phyloP scores from a whole-genome alignment of 1,140 invertebrate genomes.

The Papilio polyxenes region DNA sequence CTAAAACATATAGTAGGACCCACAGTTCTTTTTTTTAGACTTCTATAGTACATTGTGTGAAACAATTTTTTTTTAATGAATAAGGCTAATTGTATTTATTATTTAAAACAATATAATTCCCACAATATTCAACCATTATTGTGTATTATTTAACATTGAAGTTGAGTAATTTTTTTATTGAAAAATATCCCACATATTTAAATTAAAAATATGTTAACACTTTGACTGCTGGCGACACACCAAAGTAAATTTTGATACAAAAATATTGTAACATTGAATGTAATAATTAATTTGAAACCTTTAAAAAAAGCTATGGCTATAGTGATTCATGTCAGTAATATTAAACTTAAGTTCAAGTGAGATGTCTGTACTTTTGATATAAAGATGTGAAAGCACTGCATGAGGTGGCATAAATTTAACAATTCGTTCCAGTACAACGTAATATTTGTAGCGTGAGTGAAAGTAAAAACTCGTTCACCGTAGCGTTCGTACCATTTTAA shows the following conservation, averaged over 20 bases:
- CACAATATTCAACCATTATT: neutral
- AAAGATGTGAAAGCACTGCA: slow-evolving; percentile 1
- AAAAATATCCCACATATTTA: neutral
- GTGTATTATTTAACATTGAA: neutral
- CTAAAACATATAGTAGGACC: too few relatives aligned
- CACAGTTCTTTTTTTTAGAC: too few relatives aligned
- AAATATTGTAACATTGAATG: neutral
- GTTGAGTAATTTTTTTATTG: neutral
- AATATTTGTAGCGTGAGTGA: neutral
- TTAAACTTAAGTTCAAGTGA: neutral
- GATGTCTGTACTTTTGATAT: neutral
- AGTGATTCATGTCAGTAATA: neutral
- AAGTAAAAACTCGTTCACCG: neutral
- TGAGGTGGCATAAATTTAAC: neutral
- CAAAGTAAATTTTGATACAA: too few relatives aligned
- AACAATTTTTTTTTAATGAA: neutral
- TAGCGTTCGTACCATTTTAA: neutral
- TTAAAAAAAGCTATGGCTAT: neutral
- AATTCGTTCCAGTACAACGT: neutral
- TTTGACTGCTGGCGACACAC: neutral
- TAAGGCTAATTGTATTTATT: neutral
- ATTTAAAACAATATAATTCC: slow-evolving; percentile 5
- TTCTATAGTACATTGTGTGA: neutral
- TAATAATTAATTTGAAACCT: neutral
- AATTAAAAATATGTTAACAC: neutral